Base-by-base conservation (phyloP, 2,113 vertebrate genomes). In the Elaphurus davidianus region DNA sequence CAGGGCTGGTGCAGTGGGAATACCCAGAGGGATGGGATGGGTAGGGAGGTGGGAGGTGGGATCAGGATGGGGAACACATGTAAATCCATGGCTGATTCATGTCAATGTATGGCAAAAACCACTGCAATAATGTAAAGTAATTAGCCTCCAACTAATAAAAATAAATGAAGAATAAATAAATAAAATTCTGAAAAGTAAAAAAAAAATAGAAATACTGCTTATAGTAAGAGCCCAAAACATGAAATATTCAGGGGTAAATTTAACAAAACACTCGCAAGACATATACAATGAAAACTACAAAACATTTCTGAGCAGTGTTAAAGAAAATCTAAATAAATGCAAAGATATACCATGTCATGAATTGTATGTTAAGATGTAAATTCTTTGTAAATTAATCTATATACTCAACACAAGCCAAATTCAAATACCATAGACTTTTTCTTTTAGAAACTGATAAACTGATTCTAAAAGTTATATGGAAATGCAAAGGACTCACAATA, bases 221-320 rank as follows among this genome's bases (percentile, higher is more conserved):
- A 96, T 6, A 55, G 52, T 33, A 87, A 43, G 23, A 81, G 30
- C 15, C 28, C 47, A 13, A 81, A 91, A 86, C 1, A 79, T 5
- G 23, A 93, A 95, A 62, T 83, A 95, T 76, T 89, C 64, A 81
- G 57, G 60, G 54, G 50, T 60, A 90, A 89, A 97, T 43, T 47
- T 87, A 82, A 88, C 10, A 27, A 79, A 95, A 89, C 47, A 85
- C n/a, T 95, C 45, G 40, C 7, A 87, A 93, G 43, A 96, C 3
- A 19, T 64, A 45, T 54, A 84, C 47, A 78, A 83, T 83, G 19
- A 96, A 91, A 83, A 82, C 33, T 7, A 47, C 2, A 87, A 90
- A 83, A 40, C 11, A 78, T 59, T 76, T 54, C 52, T 94, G 21
- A 96, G 15, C 1, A 4, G 23, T 40, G 76, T n/a, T 88, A 90